Percentiles rank a stretch among this genome's conserved stretches.
phyloP scores from a whole-genome alignment of 2,888 invertebrate species.

The Leucophenga maculata region DNA sequence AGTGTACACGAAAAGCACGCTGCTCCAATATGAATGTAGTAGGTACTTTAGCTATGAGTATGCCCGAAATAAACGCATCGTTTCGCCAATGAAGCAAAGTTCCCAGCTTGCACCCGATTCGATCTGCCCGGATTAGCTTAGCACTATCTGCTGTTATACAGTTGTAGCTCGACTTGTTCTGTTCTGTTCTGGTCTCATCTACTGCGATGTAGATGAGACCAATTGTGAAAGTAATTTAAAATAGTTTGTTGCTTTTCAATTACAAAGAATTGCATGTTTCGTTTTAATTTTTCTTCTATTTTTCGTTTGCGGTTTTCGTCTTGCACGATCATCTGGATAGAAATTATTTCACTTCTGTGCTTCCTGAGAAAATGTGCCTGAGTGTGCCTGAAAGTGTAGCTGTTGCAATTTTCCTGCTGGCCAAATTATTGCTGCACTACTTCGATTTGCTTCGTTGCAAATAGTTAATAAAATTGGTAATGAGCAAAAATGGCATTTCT shows the following conservation, averaged over 20 bases:
- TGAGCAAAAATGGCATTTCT: constrained; percentile 32
- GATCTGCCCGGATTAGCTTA: no score
- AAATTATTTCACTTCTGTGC: constrained; percentile 4
- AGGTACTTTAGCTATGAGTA: background rate
- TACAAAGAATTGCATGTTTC: constrained; percentile 63
- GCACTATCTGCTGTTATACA: no score
- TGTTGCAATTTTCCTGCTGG: background rate
- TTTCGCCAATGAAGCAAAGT: no score
- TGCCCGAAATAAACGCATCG: constrained; percentile 4
- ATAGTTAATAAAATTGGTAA: constrained; percentile 60
- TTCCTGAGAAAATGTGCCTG: constrained; percentile 30
- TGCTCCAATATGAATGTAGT: no score
- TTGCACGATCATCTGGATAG: constrained; percentile 35
- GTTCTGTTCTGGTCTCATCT: no score
- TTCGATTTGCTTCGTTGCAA: constrained; percentile 54
- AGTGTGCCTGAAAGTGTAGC: constrained; percentile 44
- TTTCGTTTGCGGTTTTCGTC: constrained; percentile 45
- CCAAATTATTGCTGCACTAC: constrained; percentile 18
- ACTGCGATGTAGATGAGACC: background rate
- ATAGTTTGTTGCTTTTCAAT: constrained; percentile 60
- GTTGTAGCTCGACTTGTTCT: no score
- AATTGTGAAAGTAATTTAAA: constrained; percentile 65
- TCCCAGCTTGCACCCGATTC: no score
- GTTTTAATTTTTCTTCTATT: constrained; percentile 57
- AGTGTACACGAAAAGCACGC: no score